These are phyloP conservation scores for Triops longicaudatus DNA, from an alignment of 1,140 invertebrate genomes.

Conservation along the genomic window DNA sequence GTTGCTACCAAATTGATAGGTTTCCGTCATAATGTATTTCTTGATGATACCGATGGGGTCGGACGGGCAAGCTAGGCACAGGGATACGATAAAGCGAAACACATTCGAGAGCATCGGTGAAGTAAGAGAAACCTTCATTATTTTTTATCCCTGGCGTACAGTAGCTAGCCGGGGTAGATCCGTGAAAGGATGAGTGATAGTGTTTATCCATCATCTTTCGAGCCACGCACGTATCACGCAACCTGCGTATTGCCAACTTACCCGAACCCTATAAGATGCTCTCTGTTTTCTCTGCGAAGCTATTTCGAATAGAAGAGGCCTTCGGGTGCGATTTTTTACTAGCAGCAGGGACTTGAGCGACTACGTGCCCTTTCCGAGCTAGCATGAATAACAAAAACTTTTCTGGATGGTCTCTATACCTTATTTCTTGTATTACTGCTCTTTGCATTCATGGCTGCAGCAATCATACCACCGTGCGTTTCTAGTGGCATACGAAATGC, in stretches of 20 bases:
- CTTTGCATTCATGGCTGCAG: conserved; percentile 7
- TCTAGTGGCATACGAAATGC: background rate
- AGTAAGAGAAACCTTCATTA: background rate
- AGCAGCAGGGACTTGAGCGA: background rate
- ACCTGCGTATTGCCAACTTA: background rate
- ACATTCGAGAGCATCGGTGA: background rate
- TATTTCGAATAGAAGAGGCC: background rate
- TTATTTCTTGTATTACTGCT: background rate
- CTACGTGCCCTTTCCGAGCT: background rate
- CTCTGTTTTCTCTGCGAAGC: background rate
- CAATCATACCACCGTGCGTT: background rate
- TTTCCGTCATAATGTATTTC: no score
- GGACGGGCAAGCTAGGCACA: no score
- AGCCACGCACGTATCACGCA: background rate
- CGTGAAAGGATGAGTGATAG: background rate
- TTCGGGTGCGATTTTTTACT: background rate
- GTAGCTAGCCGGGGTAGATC: background rate
- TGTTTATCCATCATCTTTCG: background rate
- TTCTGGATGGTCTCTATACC: background rate
- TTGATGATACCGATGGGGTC: no score
- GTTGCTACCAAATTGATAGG: no score
- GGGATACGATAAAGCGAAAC: background rate
- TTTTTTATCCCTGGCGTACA: background rate
- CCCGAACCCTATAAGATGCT: background rate
- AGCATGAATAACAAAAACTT: background rate